These are phyloP conservation scores for Micromys minutus DNA, from an alignment of 2,113 vertebrate species.

Conservation along the genomic window DNA sequence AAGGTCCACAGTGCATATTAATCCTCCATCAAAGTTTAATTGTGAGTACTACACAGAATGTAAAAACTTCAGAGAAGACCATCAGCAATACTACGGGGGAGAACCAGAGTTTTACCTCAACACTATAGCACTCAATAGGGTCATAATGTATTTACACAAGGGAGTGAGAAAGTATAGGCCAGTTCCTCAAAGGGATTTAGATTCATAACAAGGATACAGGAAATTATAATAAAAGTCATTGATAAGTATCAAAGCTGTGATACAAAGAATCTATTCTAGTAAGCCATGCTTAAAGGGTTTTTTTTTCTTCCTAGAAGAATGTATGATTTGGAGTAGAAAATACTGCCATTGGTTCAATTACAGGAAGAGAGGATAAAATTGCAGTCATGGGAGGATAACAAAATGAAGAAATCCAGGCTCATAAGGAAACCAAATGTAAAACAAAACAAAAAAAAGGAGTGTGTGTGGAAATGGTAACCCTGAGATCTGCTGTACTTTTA, in stretches of 20 bases:
- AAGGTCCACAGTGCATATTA: not conserved
- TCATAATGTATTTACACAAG: not conserved
- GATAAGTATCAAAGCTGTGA: not conserved
- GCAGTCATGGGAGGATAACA: not conserved
- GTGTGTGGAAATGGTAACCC: not conserved
- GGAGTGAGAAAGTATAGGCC: not conserved
- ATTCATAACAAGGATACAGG: not conserved
- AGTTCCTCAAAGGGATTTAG: not conserved
- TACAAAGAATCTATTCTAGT: not conserved
- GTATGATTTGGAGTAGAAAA: not conserved
- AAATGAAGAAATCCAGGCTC: not conserved
- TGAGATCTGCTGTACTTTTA: not conserved
- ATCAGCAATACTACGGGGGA: slow-evolving; percentile 7
- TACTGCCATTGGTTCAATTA: not conserved
- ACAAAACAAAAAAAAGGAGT: not conserved
- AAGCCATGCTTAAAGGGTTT: not conserved
- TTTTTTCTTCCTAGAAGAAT: not conserved
- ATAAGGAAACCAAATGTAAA: not conserved
- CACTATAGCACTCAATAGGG: not conserved
- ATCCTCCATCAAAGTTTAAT: not conserved
- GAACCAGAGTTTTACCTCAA: not conserved
- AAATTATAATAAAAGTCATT: not conserved
- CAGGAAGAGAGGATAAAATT: not conserved
- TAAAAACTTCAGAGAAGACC: not conserved
- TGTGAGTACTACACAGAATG: not conserved